Conservation (phyloP, 2,113 vertebrate genomes). For the Micronycteris hirsuta region DNA sequence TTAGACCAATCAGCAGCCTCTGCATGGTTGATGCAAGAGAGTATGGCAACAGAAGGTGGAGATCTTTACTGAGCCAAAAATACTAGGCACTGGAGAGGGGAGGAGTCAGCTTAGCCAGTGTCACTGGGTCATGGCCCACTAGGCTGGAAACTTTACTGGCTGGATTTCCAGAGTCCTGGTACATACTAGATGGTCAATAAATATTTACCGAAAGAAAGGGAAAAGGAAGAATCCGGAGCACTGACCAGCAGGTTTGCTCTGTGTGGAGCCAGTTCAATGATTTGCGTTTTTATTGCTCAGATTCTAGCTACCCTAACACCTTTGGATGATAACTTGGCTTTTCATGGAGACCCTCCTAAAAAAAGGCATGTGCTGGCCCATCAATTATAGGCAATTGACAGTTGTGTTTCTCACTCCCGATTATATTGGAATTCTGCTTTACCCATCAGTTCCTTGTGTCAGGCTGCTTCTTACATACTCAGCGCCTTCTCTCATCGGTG, state of each 20-base stretch:
- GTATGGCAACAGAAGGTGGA: conserved; percentile 47
- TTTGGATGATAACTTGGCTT: background rate
- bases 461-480: background rate
- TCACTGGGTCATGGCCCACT: background rate
- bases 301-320: background rate
- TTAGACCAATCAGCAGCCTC: conserved; percentile 61
- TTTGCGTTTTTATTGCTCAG: conserved; percentile 5
- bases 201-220: conserved; percentile 28
- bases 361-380: background rate
- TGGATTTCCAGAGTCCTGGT: background rate
- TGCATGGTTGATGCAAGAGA: conserved; percentile 52
- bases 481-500: background rate
- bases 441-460: background rate
- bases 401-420: conserved; percentile 40
- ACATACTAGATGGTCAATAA: background rate
- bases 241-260: background rate
- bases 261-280: background rate
- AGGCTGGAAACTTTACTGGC: background rate
- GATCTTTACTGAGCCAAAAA: conserved; percentile 37
- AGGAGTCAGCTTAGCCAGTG: background rate
- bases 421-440: conserved; percentile 29
- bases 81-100: background rate
- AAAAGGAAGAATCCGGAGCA: background rate
- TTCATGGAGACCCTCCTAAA: background rate
- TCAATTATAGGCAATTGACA: conserved; percentile 14